Evolutionary conservation across 2,888 invertebrate genomes (phyloP), one percentile per base, ranked within the genome.

Genomic region (Alsophila aescularia): DNA sequence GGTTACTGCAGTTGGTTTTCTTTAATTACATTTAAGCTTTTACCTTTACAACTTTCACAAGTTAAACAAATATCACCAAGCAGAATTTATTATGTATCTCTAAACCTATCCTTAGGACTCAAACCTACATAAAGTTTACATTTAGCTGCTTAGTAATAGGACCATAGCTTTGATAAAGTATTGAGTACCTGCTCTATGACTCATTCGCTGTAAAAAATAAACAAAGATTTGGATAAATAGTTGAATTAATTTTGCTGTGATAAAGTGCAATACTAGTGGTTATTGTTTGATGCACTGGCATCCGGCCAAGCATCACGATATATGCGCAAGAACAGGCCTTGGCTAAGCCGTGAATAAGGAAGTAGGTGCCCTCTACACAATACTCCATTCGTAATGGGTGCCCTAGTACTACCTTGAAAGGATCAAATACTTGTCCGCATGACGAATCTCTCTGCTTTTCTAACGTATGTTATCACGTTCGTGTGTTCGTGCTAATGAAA

Each of bases 331-430:
- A 48, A 50, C 61, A 70, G 65, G 61, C 74, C 72, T 74, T 75
- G 73, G 64, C 59, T 69, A 56, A 66, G 45, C 21, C 40, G 50
- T 24, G 31, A 52, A 43, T 54, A 52, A 41, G 65, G 65, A 65
- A 65, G 62, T 57, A 41, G 13, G n/a, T 34, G 29, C 10, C 18
- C 18, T 16, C 62, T 72, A 62, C 70, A 71, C 60, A 65, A 73
- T 67, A 64, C 62, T 64, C 12, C 24, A 58, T 31, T 60, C 57
- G 51, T 53, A 56, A 73, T 74, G 75, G 59, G 66, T 64, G 73
- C 75, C 77, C 73, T 77, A 72, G 62, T 66, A 77, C 74, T 73
- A 74, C 79, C 83, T 83, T 81, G 77, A 77, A 74, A 79, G 72
- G 74, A 79, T 77, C 68, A 74, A 64, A 65, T 77, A 13, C 10